A percentile compares a stretch with the other conserved stretches of the same genome.
These are phyloP conservation scores for Zoanthus solanderi DNA, from an alignment of 92 coral and sea anemone genomes.

Conservation along the genomic window DNA sequence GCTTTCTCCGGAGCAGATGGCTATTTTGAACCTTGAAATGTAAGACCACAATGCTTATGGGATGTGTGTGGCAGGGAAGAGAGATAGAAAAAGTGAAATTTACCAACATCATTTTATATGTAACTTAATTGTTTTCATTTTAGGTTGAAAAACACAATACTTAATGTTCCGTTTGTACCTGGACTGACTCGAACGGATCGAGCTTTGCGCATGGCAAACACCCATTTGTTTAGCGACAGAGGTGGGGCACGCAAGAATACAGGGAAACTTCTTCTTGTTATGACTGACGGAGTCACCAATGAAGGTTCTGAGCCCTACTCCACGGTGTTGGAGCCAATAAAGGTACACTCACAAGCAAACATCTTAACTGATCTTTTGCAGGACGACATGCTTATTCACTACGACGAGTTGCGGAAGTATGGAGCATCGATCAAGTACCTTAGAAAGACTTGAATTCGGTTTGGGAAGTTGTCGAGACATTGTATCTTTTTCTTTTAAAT, in stretches of 20 bases:
- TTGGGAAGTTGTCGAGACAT: no score
- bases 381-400: neutral
- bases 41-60: no score
- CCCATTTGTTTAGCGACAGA: conserved; percentile 73
- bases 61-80: neutral
- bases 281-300: conserved; percentile 75
- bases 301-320: conserved; percentile 73
- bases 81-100: neutral
- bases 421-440: neutral
- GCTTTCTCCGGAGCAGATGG: no score
- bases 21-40: no score
- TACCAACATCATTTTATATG: neutral
- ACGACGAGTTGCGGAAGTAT: neutral
- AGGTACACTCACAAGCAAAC: conserved; percentile 54
- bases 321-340: conserved; percentile 71
- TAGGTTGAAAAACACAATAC: conserved; percentile 74
- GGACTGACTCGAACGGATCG: conserved; percentile 85
- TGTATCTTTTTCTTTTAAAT: no score
- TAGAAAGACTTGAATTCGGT: no score
- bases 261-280: conserved; percentile 79
- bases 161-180: conserved; percentile 70
- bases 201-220: conserved; percentile 75
- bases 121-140: conserved; percentile 4
- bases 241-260: conserved; percentile 88
- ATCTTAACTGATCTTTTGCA: neutral